phyloP scores from a whole-genome alignment of 2,113 vertebrate species.

The Solea solea region DNA sequence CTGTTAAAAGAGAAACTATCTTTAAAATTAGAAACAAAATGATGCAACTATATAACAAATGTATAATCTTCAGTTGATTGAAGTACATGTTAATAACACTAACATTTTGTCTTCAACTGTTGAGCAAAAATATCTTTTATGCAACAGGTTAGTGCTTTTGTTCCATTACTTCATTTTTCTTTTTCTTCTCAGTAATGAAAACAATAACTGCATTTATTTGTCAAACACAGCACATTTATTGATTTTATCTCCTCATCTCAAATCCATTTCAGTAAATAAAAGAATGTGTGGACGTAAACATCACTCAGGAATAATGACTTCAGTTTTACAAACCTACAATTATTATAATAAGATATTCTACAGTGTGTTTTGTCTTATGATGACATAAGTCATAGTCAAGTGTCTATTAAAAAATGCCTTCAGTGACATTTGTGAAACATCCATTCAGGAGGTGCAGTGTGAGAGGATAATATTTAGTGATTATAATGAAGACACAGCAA shows the following conservation, averaged over 20 bases:
- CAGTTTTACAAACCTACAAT: neutral
- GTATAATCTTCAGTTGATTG: too few species aligned
- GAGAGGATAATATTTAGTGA: conserved; percentile 16
- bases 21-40: too few species aligned
- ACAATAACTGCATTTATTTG: neutral
- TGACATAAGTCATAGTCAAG: neutral
- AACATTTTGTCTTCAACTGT: too few species aligned
- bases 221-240: conserved; percentile 46
- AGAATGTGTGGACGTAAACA: conserved; percentile 17
- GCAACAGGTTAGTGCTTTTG: too few species aligned
- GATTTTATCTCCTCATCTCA: conserved; percentile 14
- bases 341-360: neutral
- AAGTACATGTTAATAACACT: too few species aligned
- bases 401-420: neutral
- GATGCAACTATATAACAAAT: too few species aligned
- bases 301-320: neutral
- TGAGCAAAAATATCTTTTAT: too few species aligned
- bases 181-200: too few species aligned
- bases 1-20: too few species aligned
- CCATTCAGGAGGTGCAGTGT: conserved; percentile 21
- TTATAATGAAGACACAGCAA: conserved; percentile 22
- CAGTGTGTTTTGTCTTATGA: neutral
- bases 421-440: conserved; percentile 17
- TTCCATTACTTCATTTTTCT: too few species aligned
- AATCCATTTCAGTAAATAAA: conserved; percentile 1